Base-by-base conservation (phyloP, 2,113 vertebrate genomes). In the Plecturocebus donacophilus region DNA sequence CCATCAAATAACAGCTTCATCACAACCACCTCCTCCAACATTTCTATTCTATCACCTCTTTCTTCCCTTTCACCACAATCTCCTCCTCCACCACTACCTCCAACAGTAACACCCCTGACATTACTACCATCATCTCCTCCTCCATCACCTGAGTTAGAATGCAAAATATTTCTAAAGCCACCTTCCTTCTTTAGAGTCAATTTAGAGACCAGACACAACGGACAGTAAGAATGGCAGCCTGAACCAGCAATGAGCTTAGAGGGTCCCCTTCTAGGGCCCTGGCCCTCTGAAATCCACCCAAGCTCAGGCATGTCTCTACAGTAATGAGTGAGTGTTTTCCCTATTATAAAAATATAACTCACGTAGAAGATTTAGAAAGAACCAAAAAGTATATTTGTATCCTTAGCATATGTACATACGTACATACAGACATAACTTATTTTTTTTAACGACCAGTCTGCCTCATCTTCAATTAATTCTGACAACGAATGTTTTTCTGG, bases 321-420 rank as follows among this genome's bases (percentile, higher is more conserved):
- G 45, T 35, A 68, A 45, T 1, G 8, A 42, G 35, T 14, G 25
- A 52, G 5, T 38, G 0, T 32, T 38, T 87, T 52, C 14, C 64
- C 30, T 2, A 40, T 42, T 12, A 38, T 30, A 27, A 71, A 95
- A 71, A 38, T 52, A 38, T 76, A 70, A 45, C 11, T 23, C 20
- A 35, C 25, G 2, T 8, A 20, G n/a, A 21, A 56, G 54, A 64
- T 52, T 56, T 45, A 47, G 20, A 40, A 90, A 86, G 54, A 16
- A 66, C 61, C 20, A 0, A 11, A 40, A 40, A 61, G 49, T 5
- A 20, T 6, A 20, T 32, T 21, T 47, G 2, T 23, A 14, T 14
- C 61, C 11, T 25, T 10, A 10, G 27, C 0, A 12, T 10, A 10
- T 45, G 6, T 30, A 10, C 27, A 2, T 14, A 5, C 5, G 0